phyloP scores from a whole-genome alignment of 2,797 vertebrate species.

The Enteromius viviparus region DNA sequence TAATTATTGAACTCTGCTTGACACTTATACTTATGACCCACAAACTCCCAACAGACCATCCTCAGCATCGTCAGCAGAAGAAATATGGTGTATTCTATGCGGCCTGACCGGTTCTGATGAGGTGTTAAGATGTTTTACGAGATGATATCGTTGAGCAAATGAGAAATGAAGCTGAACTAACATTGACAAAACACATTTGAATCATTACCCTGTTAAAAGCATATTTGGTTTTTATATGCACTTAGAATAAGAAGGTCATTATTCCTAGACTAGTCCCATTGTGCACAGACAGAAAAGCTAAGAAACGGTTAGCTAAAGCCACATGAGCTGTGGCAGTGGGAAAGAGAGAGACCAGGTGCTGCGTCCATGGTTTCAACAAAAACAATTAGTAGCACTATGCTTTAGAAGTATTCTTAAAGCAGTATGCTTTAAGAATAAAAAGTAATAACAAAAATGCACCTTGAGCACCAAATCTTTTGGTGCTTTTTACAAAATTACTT shows the following conservation, averaged over 20 bases:
- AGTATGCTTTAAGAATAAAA: not conserved
- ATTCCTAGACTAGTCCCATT: slow-evolving; percentile 18
- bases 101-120: slow-evolving; percentile 6
- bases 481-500: not conserved
- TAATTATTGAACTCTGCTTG: slow-evolving; percentile 42
- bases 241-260: slow-evolving; percentile 15
- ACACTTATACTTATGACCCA: slow-evolving; percentile 27
- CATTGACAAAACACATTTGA: slow-evolving; percentile 39
- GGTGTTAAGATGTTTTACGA: slow-evolving; percentile 38
- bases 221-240: slow-evolving; percentile 27
- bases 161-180: slow-evolving; percentile 38
- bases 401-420: too few relatives aligned
- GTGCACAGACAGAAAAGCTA: slow-evolving; percentile 14
- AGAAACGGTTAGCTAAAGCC: not conserved
- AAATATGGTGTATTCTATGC: slow-evolving; percentile 13
- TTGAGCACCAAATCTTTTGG: not conserved
- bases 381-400: not conserved
- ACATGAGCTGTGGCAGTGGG: not conserved
- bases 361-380: not conserved
- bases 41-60: slow-evolving; percentile 19
- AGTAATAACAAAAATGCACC: not conserved
- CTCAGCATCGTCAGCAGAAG: slow-evolving; percentile 17
- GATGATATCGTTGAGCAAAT: slow-evolving; percentile 24
- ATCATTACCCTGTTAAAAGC: slow-evolving; percentile 39
- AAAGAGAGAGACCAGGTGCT: slow-evolving; percentile 22